These are phyloP conservation scores for Aphodius sticticus DNA, from an alignment of 2,888 invertebrate genomes.

Conservation along the genomic window DNA sequence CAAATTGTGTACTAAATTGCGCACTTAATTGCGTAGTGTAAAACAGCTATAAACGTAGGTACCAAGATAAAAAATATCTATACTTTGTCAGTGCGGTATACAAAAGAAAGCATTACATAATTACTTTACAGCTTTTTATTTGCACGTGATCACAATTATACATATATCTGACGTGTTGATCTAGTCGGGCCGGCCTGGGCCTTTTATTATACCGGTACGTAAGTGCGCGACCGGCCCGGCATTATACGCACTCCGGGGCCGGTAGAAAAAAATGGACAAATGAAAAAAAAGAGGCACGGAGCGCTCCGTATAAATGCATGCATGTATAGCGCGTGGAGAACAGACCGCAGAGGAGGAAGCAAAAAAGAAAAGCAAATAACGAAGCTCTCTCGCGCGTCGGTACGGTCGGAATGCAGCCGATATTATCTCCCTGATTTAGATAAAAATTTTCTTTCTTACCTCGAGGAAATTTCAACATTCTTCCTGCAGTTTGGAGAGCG, in stretches of 20 bases:
- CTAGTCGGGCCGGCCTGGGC: not conserved
- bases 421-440: not conserved
- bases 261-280: not conserved
- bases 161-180: not conserved
- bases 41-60: too few species aligned
- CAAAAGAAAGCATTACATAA: not conserved
- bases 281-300: not conserved
- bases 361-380: slow-evolving; percentile 4
- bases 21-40: too few species aligned
- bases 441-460: not conserved
- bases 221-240: not conserved
- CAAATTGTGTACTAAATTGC: too few species aligned
- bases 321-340: not conserved
- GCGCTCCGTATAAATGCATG: not conserved
- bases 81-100: not conserved
- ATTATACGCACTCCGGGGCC: not conserved
- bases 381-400: not conserved
- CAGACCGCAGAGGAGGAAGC: not conserved
- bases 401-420: not conserved
- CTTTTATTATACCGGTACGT: not conserved
- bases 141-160: not conserved
- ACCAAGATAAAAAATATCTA: too few species aligned
- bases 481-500: not conserved
- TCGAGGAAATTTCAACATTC: slow-evolving; percentile 4
- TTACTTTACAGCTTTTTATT: not conserved